Evolutionary conservation across 1,140 invertebrate genomes (phyloP), one percentile per base, ranked within the genome.

Genomic region (Chironomus striatipennis): DNA sequence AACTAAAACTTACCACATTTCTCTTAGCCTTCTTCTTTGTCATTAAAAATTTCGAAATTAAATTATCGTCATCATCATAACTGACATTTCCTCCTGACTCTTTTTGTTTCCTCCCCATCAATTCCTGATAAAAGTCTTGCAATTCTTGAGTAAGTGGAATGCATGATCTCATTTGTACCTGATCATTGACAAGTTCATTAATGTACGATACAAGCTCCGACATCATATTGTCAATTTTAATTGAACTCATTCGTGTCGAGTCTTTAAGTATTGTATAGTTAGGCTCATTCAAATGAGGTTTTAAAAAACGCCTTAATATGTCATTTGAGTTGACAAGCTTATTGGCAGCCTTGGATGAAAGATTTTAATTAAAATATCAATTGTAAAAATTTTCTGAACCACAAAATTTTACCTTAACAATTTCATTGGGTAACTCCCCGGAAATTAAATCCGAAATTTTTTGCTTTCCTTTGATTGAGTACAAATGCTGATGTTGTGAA

Each of bases 361-460:
- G 12, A 15, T 57, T 57, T 57, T 57, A 15, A 15, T 57, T 57
- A 57, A 57, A 57, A n/a, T 57, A n/a, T 57, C 4, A 15, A 57
- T 47, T 47, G 9, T 57, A n/a, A 57, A 15, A 15, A 57, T 57
- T 57, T 47, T 47, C 7, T 2, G 15, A 67, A 17, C 17, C n/a
- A 70, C 17, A 18, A 70, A 20, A 20, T 18, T 12, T 7, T 20
- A 70, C 65, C 20, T 70, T 70, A 10, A 70, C 20, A 70, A 70
- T 70, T 20, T 70, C n/a, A 18, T 20, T 70, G 9, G 65, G 65
- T 5, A 70, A 70, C 20, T 70, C 17, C 4, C 65, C 65, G 65
- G 65, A 70, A 70, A 70, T 70, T 21, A 70, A 70, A 70, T 70
- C 65, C 17, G 65, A 70, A 70, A 70, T 70, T 17, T 17, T 20